These are phyloP conservation scores for Oophaga sylvatica DNA, from an alignment of 2,797 vertebrate species.

Conservation along the genomic window DNA sequence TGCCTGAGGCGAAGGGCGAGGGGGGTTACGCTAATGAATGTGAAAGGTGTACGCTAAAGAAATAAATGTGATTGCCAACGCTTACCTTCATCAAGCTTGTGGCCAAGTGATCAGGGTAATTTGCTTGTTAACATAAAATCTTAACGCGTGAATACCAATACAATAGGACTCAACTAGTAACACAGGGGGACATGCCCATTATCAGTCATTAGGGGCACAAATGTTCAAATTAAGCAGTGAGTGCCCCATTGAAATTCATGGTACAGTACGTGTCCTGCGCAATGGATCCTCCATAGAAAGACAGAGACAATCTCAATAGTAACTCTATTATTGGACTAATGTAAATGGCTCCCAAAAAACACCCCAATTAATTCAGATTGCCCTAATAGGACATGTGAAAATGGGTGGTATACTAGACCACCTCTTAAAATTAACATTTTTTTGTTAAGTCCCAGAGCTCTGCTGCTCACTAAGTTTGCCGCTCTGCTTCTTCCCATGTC, in stretches of 20 bases:
- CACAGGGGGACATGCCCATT: background rate
- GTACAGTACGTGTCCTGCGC: background rate
- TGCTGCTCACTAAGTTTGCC: no score
- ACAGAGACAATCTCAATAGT: no score
- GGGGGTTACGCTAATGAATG: slow-evolving; percentile 38
- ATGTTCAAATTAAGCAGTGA: background rate
- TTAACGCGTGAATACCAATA: background rate
- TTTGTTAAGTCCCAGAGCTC: no score
- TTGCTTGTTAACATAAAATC: background rate
- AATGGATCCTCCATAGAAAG: background rate
- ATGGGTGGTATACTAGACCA: no score
- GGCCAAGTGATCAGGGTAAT: background rate
- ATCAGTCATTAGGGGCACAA: background rate
- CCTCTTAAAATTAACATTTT: no score
- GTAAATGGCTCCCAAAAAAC: no score
- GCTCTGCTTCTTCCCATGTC: no score
- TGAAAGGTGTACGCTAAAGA: slow-evolving; percentile 14
- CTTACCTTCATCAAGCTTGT: slow-evolving; percentile 13
- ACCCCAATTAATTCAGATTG: no score
- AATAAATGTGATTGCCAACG: slow-evolving; percentile 1
- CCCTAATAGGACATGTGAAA: no score
- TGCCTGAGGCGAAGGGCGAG: slow-evolving; percentile 26
- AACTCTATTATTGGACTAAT: no score
- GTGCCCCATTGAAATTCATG: background rate
- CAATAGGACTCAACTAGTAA: background rate